A percentile compares a stretch with the other conserved stretches of the same genome.
Evolutionary conservation across 2,113 vertebrate genomes (phyloP).

Genomic region (Gobiocypris rarus): DNA sequence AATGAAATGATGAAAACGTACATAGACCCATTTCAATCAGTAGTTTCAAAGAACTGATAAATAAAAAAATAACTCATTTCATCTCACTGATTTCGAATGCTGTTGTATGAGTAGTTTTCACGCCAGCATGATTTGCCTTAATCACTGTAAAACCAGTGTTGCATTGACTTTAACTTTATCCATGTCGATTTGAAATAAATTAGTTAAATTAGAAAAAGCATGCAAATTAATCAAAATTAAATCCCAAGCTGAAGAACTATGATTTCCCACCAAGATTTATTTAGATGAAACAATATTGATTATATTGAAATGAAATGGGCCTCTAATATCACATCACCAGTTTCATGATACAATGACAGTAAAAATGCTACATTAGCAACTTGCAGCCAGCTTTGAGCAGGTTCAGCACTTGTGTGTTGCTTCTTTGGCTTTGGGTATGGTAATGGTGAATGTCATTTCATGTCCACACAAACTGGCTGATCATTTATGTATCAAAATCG

Average conservation of each 20-base stretch:
- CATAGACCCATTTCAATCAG: not conserved
- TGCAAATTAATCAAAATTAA: not conserved
- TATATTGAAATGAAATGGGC: not conserved
- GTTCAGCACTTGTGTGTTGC: not conserved
- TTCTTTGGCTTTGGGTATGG: not conserved
- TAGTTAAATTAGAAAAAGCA: not conserved
- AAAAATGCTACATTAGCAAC: not conserved
- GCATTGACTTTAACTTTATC: not conserved
- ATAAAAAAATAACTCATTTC: not conserved
- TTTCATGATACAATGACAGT: not conserved
- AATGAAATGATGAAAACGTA: too few relatives aligned
- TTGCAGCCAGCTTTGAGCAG: slow-evolving; percentile 15
- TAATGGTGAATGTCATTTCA: not conserved
- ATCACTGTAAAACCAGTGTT: not conserved
- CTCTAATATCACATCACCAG: not conserved
- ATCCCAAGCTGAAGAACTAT: not conserved
- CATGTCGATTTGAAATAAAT: not conserved
- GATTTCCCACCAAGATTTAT: not conserved
- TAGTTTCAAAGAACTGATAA: not conserved
- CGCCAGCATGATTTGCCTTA: not conserved
- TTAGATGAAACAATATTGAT: not conserved
- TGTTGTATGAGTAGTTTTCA: not conserved
- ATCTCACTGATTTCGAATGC: not conserved
- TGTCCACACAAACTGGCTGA: not conserved
- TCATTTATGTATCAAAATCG: not conserved